A percentile compares a stretch with the other conserved stretches of the same genome.
phyloP scores from a whole-genome alignment of 2,888 invertebrate genomes.

The Drosophila paracracens region DNA sequence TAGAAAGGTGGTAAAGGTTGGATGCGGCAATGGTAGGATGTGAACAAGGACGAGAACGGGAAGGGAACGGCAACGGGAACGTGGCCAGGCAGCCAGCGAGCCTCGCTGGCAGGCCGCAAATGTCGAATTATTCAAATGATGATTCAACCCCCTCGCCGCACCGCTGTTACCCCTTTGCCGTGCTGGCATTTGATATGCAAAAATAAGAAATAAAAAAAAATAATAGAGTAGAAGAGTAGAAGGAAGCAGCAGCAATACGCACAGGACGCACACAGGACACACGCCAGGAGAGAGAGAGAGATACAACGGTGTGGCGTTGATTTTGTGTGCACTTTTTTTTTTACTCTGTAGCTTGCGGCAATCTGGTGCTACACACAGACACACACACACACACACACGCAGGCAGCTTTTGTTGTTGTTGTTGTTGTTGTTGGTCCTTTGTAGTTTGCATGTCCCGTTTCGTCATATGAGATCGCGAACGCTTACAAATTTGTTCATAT shows the following conservation, averaged over 20 bases:
- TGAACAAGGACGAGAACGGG: slow-evolving; percentile 14
- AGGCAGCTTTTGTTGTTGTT: slow-evolving; percentile 33
- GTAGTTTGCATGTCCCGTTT: slow-evolving; percentile 80
- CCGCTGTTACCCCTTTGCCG: slow-evolving; percentile 45
- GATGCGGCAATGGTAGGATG: slow-evolving; percentile 29
- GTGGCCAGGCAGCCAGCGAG: slow-evolving; percentile 25
- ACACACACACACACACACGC: slow-evolving; percentile 18
- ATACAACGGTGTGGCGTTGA: slow-evolving; percentile 65
- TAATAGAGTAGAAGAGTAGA: slow-evolving; percentile 13
- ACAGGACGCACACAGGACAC: slow-evolving; percentile 63
- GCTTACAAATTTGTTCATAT: slow-evolving; percentile 81
- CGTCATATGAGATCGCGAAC: slow-evolving; percentile 80
- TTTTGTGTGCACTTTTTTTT: slow-evolving; percentile 72
- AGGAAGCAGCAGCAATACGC: slow-evolving; percentile 46
- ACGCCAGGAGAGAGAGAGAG: slow-evolving; percentile 57
- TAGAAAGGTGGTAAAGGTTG: slow-evolving; percentile 42
- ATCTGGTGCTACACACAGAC: slow-evolving; percentile 68
- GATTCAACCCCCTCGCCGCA: slow-evolving; percentile 73
- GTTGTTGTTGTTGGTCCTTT: slow-evolving; percentile 63
- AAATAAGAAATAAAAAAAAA: slow-evolving; percentile 15
- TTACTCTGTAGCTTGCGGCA: slow-evolving; percentile 67
- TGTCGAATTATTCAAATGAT: slow-evolving; percentile 79
- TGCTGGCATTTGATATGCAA: slow-evolving; percentile 71
- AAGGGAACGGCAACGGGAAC: neutral
- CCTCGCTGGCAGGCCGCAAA: slow-evolving; percentile 68